phyloP scores from a whole-genome alignment of 2,113 vertebrate species.

The Tragulus kanchil region DNA sequence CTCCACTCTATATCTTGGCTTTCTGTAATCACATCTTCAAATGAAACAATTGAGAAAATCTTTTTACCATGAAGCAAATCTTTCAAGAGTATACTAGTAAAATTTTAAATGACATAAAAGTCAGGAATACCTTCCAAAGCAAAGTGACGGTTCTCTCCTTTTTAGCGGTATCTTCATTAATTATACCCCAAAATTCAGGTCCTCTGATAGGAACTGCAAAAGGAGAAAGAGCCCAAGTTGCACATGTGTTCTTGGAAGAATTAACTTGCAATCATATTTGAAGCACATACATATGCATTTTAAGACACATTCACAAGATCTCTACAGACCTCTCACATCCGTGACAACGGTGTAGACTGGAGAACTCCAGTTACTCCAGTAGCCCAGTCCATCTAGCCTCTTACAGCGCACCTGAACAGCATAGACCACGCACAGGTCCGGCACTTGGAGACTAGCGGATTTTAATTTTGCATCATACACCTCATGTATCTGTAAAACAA shows the following conservation, averaged over 20 bases:
- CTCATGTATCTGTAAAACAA: conserved; percentile 81
- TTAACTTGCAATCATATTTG: not conserved
- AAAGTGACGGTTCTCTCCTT: conserved; percentile 92
- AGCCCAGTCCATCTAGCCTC: conserved; percentile 84
- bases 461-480: conserved; percentile 31
- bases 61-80: not conserved
- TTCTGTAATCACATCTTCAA: not conserved
- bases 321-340: conserved; percentile 91
- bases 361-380: conserved; percentile 95
- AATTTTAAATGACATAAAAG: not conserved
- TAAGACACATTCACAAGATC: not conserved
- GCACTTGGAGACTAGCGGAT: conserved; percentile 78
- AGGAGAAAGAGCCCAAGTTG: not conserved
- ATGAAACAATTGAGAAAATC: not conserved
- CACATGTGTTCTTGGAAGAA: not conserved
- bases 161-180: conserved; percentile 85
- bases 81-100: not conserved
- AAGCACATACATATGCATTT: not conserved
- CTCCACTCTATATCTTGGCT: not conserved
- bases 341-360: conserved; percentile 84
- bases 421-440: conserved; percentile 89
- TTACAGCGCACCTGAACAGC: conserved; percentile 91
- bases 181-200: conserved; percentile 94
- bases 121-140: conserved; percentile 92
- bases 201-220: conserved; percentile 92